Conservation (phyloP, 2,113 vertebrate species). For the Gallinago jamesoni region DNA sequence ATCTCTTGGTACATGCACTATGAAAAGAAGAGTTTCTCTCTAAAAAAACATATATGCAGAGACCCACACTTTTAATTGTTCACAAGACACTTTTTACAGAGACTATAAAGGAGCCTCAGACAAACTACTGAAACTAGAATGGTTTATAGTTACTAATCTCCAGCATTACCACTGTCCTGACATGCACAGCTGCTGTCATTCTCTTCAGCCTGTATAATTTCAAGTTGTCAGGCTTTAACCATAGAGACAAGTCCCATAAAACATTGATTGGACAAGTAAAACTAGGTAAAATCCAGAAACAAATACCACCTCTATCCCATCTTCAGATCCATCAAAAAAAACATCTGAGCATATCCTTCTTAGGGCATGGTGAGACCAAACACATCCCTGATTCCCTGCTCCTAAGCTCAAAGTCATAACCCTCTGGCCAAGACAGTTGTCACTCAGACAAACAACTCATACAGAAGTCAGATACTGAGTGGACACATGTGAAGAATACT, state of each 20-base stretch:
- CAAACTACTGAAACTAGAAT: neutral
- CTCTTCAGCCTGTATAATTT: neutral
- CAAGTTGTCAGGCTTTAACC: neutral
- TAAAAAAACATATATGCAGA: neutral
- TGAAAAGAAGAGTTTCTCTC: neutral
- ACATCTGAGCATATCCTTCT: neutral
- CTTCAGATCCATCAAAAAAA: neutral
- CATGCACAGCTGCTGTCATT: rapidly evolving
- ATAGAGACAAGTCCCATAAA: neutral
- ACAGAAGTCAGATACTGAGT: neutral
- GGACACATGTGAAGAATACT: neutral
- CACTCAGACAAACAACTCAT: neutral
- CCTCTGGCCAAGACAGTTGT: neutral
- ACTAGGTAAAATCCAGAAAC: neutral
- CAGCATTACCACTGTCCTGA: neutral
- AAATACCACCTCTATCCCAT: neutral
- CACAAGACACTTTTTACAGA: neutral
- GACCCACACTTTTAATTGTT: neutral
- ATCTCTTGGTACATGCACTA: neutral
- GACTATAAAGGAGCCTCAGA: neutral
- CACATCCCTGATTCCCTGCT: neutral
- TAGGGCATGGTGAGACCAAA: neutral
- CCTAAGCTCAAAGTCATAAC: neutral
- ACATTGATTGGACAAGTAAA: neutral
- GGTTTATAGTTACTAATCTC: neutral